Base-by-base conservation (phyloP, 2,888 invertebrate genomes). In the Cantharis lateralis region DNA sequence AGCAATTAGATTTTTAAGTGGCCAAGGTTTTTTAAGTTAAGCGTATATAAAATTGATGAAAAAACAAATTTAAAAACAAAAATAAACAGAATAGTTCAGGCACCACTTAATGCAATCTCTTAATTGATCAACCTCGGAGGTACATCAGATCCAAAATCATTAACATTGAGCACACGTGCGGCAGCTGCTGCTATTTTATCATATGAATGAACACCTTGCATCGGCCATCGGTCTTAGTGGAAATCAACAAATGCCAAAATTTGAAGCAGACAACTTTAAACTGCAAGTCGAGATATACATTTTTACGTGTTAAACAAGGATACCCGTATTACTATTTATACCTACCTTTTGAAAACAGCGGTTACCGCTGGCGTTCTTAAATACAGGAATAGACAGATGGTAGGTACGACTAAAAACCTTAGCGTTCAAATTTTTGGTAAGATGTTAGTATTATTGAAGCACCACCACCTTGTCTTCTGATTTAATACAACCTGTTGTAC, bases 141-240 rank as follows among this genome's bases (percentile, higher is more conserved):
- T 70, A 77, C 79, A 24, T 66, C 13, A 66, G 64, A 66, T 20
- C 72, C 64, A 79, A 74, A 70, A 75, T 81, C 80, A 80, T 81
- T 81, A 80, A 80, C 75, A 79, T 78, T 75, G 74, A 74, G 76
- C 75, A 81, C 81, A 81, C 81, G 81, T 81, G 81, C 81, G 81
- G 80, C 81, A 81, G 81, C 80, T 81, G 81, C 80, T 80, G 77
- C 78, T 80, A 77, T 78, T 76, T 78, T 75, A 75, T 78, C 72
- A 74, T 72, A 71, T 78, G 78, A 70, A 71, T 77, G 78, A 70
- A 80, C 80, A 80, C 80, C 80, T 80, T 80, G 78, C 74, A 68
- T 66, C 24, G 18, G 16, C 71, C 80, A 80, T 78, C 80, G 78
- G 80, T 75, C 80, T 66, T 66, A 20, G 18, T 18, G 9, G 20